Evolutionary conservation across 2,797 vertebrate genomes (phyloP).

Genomic region (Moxostoma hubbsi): DNA sequence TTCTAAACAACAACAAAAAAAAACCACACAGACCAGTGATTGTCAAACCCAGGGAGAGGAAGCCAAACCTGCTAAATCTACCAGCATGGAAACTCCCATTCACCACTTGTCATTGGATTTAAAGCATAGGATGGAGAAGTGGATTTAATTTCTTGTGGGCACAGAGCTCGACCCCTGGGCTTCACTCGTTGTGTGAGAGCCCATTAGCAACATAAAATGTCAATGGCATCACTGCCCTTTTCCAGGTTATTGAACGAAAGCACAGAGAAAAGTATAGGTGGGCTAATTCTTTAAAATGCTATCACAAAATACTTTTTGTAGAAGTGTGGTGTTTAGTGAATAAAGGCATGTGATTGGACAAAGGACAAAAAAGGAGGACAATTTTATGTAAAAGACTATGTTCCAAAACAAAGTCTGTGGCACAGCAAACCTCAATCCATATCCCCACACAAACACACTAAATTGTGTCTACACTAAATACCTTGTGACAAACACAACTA

Average conservation of each 20-base stretch:
- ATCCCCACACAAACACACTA: no score
- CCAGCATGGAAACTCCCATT: background rate
- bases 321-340: no score
- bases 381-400: no score
- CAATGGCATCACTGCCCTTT: background rate
- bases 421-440: no score
- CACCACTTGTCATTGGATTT: background rate
- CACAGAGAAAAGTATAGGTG: background rate
- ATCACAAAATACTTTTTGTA: no score
- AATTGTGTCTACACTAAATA: no score
- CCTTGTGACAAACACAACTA: no score
- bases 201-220: slow-evolving; percentile 22
- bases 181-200: background rate
- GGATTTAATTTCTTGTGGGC: background rate
- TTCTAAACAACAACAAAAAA: slow-evolving; percentile 22
- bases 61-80: slow-evolving; percentile 1
- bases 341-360: no score
- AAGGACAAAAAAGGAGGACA: no score
- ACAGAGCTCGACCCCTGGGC: background rate
- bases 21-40: background rate
- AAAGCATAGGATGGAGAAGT: slow-evolving; percentile 4
- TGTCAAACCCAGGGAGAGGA: background rate
- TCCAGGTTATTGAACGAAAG: background rate
- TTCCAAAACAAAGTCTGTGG: no score
- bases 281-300: background rate